phyloP scores from a whole-genome alignment of 2,113 vertebrate genomes.

The Vanacampus margaritifer region DNA sequence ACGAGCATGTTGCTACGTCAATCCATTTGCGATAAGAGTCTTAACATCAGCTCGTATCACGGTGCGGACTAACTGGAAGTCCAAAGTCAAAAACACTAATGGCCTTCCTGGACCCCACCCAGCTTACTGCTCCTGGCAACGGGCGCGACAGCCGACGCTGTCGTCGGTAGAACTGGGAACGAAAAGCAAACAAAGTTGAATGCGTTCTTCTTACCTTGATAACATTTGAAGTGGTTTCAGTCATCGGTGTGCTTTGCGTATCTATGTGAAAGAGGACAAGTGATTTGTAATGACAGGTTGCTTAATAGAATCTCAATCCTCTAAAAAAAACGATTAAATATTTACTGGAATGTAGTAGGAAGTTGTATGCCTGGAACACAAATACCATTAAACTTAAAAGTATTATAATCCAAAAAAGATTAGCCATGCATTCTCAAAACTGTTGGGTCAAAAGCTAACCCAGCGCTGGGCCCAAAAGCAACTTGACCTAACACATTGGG shows the following conservation, averaged over 20 bases:
- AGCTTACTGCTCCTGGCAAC: not conserved
- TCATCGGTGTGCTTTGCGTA: not conserved
- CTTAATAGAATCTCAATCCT: no score
- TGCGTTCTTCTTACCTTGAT: not conserved
- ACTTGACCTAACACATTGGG: no score
- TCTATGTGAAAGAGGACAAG: no score
- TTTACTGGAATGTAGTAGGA: no score
- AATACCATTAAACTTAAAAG: no score
- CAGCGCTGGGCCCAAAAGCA: no score
- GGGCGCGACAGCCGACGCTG: not conserved
- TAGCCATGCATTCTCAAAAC: no score
- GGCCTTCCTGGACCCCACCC: constrained; percentile 11
- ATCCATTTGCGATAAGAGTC: constrained; percentile 15
- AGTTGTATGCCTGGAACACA: no score
- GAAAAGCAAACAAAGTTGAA: not conserved
- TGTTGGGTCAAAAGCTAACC: no score
- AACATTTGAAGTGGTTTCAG: not conserved
- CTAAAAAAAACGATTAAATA: no score
- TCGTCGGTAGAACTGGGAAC: not conserved
- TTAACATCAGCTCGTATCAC: constrained; percentile 22
- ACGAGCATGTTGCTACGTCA: constrained; percentile 32
- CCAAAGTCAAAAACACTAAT: constrained; percentile 49
- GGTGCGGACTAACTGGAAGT: constrained; percentile 23
- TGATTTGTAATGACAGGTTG: no score
- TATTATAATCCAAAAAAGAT: no score